phyloP scores from a whole-genome alignment of 2,113 vertebrate species.

The Sinocyclocheilus anophthalmus region DNA sequence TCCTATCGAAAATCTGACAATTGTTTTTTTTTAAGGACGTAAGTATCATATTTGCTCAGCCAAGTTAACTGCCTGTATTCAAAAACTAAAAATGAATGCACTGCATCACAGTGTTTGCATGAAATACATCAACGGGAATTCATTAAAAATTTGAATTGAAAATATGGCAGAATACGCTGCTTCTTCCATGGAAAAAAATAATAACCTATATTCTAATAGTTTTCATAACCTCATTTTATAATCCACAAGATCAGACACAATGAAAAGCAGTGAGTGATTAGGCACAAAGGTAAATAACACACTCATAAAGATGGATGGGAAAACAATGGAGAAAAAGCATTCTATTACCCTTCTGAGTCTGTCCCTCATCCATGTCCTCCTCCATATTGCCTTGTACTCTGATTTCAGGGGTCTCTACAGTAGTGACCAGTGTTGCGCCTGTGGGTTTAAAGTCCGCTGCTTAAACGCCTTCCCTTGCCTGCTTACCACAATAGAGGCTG shows the following conservation, averaged over 20 bases:
- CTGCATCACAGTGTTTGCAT: not conserved
- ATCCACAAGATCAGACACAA: slow-evolving; percentile 47
- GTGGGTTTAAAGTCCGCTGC: slow-evolving; percentile 71
- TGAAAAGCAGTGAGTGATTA: slow-evolving; percentile 32
- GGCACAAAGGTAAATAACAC: slow-evolving; percentile 50
- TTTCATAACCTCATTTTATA: slow-evolving; percentile 4
- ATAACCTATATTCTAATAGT: not conserved
- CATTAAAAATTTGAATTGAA: not conserved
- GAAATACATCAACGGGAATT: not conserved
- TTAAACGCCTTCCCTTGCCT: slow-evolving; percentile 66
- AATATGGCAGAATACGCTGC: not conserved
- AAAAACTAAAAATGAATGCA: not conserved
- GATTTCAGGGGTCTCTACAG: slow-evolving; percentile 70
- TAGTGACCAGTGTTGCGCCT: slow-evolving; percentile 76
- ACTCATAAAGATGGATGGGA: slow-evolving; percentile 45
- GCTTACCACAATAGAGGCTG: slow-evolving; percentile 78
- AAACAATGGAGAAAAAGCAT: slow-evolving; percentile 24
- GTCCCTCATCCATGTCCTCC: slow-evolving; percentile 98
- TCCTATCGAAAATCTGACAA: not conserved
- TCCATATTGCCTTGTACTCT: slow-evolving; percentile 86
- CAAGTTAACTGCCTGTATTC: not conserved
- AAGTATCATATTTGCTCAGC: not conserved
- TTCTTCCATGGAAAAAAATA: not conserved
- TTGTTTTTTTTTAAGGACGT: not conserved
- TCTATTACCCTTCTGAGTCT: slow-evolving; percentile 95